These are phyloP conservation scores for Parauchenoglanis punctatus DNA, from an alignment of 2,797 vertebrate genomes.

Conservation along the genomic window DNA sequence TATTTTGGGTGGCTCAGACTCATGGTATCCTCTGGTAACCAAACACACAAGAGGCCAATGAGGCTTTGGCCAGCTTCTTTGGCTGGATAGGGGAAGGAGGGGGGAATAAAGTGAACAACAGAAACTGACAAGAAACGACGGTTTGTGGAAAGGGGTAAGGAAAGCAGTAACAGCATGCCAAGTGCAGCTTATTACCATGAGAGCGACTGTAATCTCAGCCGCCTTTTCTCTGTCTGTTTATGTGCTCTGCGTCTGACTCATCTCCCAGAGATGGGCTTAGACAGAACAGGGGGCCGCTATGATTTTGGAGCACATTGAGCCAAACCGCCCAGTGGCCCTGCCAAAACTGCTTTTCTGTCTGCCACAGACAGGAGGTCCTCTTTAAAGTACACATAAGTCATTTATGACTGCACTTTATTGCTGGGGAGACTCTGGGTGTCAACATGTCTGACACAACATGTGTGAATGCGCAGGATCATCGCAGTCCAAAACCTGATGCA, in stretches of 20 bases:
- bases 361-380: constrained; percentile 60
- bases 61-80: constrained; percentile 54
- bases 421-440: constrained; percentile 39
- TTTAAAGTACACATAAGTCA: constrained; percentile 54
- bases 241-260: constrained; percentile 56
- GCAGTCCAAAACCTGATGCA: constrained; percentile 4
- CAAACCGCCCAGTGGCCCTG: constrained; percentile 54
- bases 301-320: constrained; percentile 55
- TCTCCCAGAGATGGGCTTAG: constrained; percentile 57
- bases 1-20: constrained; percentile 62
- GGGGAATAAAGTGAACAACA: constrained; percentile 47
- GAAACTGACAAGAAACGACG: constrained; percentile 45
- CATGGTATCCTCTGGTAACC: constrained; percentile 63
- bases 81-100: constrained; percentile 35
- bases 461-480: constrained; percentile 4
- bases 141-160: constrained; percentile 18
- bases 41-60: constrained; percentile 55
- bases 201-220: constrained; percentile 53
- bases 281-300: constrained; percentile 48
- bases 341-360: constrained; percentile 61
- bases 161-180: constrained; percentile 47
- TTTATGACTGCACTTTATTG: constrained; percentile 46
- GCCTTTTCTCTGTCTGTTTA: constrained; percentile 55
- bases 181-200: constrained; percentile 55
- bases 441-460: constrained; percentile 43